Conservation (phyloP, 2,113 vertebrate genomes). For the Noturus placidus region DNA sequence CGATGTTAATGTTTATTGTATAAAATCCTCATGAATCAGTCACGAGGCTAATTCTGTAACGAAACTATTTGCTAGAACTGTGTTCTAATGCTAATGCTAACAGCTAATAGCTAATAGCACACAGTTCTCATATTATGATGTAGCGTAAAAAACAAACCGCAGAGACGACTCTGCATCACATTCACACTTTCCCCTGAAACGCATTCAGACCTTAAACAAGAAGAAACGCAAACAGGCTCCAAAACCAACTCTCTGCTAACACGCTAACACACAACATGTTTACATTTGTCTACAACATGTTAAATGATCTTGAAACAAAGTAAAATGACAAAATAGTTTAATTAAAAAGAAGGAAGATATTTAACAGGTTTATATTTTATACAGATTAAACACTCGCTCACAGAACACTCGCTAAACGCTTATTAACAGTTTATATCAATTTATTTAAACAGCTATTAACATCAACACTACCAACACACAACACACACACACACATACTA, state of each 20-base stretch:
- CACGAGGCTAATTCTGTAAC: neutral
- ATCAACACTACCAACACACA: no score
- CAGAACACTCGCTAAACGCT: neutral
- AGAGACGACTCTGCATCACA: neutral
- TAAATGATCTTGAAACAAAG: neutral
- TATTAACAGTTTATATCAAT: no score
- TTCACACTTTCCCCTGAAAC: neutral
- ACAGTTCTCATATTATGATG: neutral
- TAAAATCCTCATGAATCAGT: neutral
- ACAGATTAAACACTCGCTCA: neutral
- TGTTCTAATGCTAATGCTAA: neutral
- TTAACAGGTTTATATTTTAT: neutral
- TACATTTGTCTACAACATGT: neutral
- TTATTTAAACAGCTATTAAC: no score
- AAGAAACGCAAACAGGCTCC: neutral
- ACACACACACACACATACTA: no score
- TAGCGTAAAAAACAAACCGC: neutral
- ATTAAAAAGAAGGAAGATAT: slow-evolving; percentile 29
- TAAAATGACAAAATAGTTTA: neutral
- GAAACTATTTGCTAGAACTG: neutral
- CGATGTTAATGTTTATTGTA: neutral
- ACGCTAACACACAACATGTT: neutral
- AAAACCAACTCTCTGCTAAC: neutral
- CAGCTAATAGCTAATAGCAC: neutral
- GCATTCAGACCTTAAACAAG: neutral